Conservation (phyloP, 2,797 vertebrate species). For the Caiman crocodilus region DNA sequence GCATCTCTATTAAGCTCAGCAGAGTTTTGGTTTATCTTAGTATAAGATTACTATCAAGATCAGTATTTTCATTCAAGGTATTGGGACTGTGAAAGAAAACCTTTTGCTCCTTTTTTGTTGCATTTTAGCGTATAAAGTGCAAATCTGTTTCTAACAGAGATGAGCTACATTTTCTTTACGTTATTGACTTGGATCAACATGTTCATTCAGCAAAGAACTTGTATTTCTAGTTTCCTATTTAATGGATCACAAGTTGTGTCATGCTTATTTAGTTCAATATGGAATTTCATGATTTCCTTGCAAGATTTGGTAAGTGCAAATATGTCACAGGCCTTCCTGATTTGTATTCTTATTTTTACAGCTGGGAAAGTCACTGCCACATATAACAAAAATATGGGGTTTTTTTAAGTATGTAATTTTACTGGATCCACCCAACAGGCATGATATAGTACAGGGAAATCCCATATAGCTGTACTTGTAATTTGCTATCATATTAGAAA, state of each 20-base stretch:
- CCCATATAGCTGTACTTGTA: too few species aligned
- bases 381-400: background rate
- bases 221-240: slow-evolving; percentile 36
- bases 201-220: slow-evolving; percentile 54
- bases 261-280: background rate
- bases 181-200: background rate
- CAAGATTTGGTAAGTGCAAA: background rate
- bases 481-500: background rate
- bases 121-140: background rate
- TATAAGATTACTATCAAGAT: background rate
- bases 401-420: background rate
- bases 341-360: background rate
- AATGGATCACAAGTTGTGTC: background rate
- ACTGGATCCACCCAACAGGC: background rate
- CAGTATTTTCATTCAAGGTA: background rate
- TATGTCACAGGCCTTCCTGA: background rate
- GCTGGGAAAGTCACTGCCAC: too few species aligned
- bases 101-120: background rate
- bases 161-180: background rate
- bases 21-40: background rate
- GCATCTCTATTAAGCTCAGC: background rate
- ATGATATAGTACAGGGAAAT: background rate
- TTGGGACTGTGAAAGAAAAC: background rate
- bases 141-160: background rate
- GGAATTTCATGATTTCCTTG: background rate